Evolutionary conservation across 2,113 vertebrate genomes (phyloP).

Genomic region (Takifugu flavidus): DNA sequence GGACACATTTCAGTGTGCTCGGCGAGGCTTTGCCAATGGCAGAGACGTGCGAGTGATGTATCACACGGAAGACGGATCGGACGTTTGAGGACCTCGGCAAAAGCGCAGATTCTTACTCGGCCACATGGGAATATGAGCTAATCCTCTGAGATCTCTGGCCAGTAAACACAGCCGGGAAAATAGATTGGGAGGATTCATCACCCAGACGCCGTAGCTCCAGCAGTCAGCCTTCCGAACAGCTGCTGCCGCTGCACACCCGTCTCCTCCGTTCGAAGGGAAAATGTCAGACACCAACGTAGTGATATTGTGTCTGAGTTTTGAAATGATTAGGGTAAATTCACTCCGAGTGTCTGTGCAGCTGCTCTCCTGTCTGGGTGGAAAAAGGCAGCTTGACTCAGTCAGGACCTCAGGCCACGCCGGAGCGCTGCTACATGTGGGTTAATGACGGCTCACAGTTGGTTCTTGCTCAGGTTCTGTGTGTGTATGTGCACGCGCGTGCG

Average conservation of each 20-base stretch:
- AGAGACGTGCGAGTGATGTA: constrained; percentile 13
- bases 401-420: constrained; percentile 40
- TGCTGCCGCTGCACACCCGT: too few relatives aligned
- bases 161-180: constrained; percentile 2
- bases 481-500: constrained; percentile 5
- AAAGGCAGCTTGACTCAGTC: constrained; percentile 68
- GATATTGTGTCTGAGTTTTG: too few relatives aligned
- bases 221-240: too few relatives aligned
- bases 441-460: constrained; percentile 64
- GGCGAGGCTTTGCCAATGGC: constrained; percentile 7
- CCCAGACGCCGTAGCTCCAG: constrained; percentile 29
- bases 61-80: constrained; percentile 1
- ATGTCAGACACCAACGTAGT: too few relatives aligned
- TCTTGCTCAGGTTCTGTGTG: constrained; percentile 29
- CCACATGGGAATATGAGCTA: constrained; percentile 54
- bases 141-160: constrained; percentile 37
- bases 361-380: constrained; percentile 42
- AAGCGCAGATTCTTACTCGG: constrained; percentile 11
- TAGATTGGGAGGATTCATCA: constrained; percentile 42
- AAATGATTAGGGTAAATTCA: too few relatives aligned
- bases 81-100: constrained; percentile 1
- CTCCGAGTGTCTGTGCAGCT: constrained; percentile 20
- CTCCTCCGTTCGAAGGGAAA: too few relatives aligned
- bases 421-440: constrained; percentile 62
- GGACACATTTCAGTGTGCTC: constrained; percentile 6